phyloP scores from a whole-genome alignment of 2,797 vertebrate species.

The Galaxias olidus region DNA sequence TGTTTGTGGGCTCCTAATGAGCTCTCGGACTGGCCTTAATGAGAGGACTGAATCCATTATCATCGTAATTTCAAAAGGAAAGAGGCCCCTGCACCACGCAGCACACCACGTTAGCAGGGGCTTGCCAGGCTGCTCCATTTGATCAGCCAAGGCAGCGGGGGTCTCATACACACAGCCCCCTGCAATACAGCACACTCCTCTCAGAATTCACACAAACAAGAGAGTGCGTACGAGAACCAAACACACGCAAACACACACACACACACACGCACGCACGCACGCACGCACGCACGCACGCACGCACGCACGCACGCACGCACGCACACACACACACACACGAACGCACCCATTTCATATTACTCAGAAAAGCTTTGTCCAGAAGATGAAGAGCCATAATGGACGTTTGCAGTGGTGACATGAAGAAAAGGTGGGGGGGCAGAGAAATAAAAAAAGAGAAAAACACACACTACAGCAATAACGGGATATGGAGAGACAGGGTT shows the following conservation, averaged over 20 bases:
- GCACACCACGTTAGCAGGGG: constrained; percentile 94
- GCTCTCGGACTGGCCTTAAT: constrained; percentile 99
- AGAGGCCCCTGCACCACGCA: constrained; percentile 86
- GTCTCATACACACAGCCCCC: constrained; percentile 64
- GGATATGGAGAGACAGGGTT: constrained; percentile 38
- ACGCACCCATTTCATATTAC: constrained; percentile 72
- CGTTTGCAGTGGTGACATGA: constrained; percentile 62
- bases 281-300: constrained; percentile 25
- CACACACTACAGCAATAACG: constrained; percentile 72
- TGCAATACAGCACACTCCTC: not conserved
- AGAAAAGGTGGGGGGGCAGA: constrained; percentile 25
- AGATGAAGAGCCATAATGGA: constrained; percentile 58
- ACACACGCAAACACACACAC: constrained; percentile 10
- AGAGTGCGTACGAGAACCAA: not conserved
- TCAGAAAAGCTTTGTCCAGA: constrained; percentile 67
- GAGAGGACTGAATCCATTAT: constrained; percentile 99
- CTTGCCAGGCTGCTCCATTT: constrained; percentile 97
- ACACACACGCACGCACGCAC: constrained; percentile 24
- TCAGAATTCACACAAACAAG: constrained; percentile 26
- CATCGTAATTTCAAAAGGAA: constrained; percentile 99
- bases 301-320: constrained; percentile 26
- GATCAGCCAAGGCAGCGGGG: constrained; percentile 94
- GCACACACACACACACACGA: constrained; percentile 13
- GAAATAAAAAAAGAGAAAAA: not conserved
- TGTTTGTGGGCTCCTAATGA: constrained; percentile 99